Evolutionary conservation across 2,113 vertebrate genomes (phyloP), one percentile per base, ranked within the genome.

Genomic region (Globicephala melas): DNA sequence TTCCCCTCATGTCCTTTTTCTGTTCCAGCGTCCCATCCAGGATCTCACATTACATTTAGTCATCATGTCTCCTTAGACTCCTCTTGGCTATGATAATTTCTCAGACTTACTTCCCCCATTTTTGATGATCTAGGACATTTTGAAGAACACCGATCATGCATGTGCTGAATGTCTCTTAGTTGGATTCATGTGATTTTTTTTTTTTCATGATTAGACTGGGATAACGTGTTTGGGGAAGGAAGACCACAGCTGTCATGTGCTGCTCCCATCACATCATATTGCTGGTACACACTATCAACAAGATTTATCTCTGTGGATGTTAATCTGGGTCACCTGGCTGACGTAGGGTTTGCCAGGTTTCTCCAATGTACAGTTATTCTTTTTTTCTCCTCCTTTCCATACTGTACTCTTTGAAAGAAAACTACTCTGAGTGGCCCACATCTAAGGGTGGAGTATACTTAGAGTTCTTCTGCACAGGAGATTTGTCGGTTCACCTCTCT

Each of bases 11-110:
- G 10, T 36, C 55, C 4, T 62, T 73, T 44, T 13, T 18, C 38
- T 41, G n/a, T 12, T 21, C 71, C 81, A 71, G 41, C 41, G 5
- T 10, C 6, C 31, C 12, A 15, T 1, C 33, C 13, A 41, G 26
- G 55, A 50, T 8, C 28, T 70, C 44, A 21, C 0, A 0, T 2
- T 6, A 1, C 25, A 33, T 21, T 28, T 5, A 17, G 55, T 33
- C 28, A 28, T 8, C 15, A 1, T 3, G 12, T 62, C 20, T 80
- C 58, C 38, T 71, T 38, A 21, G 77, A 33, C 6, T 13, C 15
- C 26, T 50, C 14, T 21, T 62, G 77, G 55, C 36, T 38, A 3
- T 1, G 25, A 47, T 68, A 14, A n/a, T 47, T 91, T 73, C 86
- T 87, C 23, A 3, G 31, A 93, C 63, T 67, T 15, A 28, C 33